phyloP scores from a whole-genome alignment of 1,140 invertebrate genomes.

The Pemphigus obesinymphae region DNA sequence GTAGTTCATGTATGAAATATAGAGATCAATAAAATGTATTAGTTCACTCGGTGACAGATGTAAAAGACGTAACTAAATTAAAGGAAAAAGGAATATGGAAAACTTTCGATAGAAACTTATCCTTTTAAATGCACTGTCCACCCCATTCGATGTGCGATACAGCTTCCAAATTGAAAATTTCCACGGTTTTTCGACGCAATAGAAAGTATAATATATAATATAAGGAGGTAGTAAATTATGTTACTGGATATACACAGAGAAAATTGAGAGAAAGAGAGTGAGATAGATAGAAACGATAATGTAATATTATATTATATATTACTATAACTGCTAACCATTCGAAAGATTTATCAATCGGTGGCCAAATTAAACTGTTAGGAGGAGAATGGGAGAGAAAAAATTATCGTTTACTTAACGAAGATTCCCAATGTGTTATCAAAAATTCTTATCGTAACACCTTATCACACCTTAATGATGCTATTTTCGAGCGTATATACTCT shows the following conservation, averaged over 20 bases:
- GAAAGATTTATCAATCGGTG: not conserved
- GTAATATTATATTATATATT: not conserved
- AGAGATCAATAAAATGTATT: not conserved
- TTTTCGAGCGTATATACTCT: not conserved
- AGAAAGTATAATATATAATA: no score
- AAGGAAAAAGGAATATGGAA: no score
- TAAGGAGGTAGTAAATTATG: not conserved
- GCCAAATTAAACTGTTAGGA: no score
- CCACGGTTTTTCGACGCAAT: not conserved
- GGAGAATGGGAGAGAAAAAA: no score
- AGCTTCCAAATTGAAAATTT: not conserved
- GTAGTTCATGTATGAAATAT: not conserved
- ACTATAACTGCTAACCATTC: not conserved
- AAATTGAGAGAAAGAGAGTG: no score
- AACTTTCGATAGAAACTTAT: not conserved
- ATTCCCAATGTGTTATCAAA: not conserved
- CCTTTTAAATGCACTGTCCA: not conserved
- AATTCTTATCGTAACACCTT: constrained; percentile 6
- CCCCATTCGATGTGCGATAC: not conserved
- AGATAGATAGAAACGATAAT: not conserved
- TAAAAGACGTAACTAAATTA: not conserved
- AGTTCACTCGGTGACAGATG: not conserved
- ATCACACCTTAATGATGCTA: not conserved
- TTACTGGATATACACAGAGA: no score
- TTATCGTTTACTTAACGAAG: not conserved